Base-by-base conservation (phyloP, 2,888 invertebrate species). In the Papilio elwesi region DNA sequence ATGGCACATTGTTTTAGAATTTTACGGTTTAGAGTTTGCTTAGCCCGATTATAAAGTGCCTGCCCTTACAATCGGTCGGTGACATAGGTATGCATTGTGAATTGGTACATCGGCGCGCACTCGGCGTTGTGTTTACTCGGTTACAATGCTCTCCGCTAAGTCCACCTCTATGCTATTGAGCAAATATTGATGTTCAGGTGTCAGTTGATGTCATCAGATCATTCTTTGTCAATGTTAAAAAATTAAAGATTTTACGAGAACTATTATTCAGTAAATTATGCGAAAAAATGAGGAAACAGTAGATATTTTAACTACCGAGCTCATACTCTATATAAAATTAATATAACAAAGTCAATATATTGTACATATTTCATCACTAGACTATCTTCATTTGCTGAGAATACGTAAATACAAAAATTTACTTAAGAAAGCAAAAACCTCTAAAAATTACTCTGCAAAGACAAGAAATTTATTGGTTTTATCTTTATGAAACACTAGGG, bases 401-500 rank as follows among this genome's bases (percentile, higher is more conserved):
- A 43, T 43, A 43, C 43, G 6, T 43, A 9, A 43, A 43, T 43
- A 43, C 9, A 0, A 43, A 43, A 43, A 43, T 0, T 43, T 43
- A 43, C 43, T 43, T 43, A 43, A 49, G 49, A 49, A 38, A 36
- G 10, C 10, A 5, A 38, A 8, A 59, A 3, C n/a, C 9, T n/a
- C 12, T 12, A 10, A 59, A 48, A 51, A 36, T 62, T 52, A 13
- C 13, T 62, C 43, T 13, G 15, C 5, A 52, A 1, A 15, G 4
- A 13, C 7, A 15, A 52, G 12, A 48, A 38, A 38, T 47, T 47
- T 53, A n/a, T 70, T 62, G 13, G 52, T 65, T 57, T 57, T 38
- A 65, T 70, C 15, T 51, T 48, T 70, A 65, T 49, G 65, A 11
- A 49, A 55, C 48, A 38, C 55, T 55, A 49, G 59, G 57, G 48